These are phyloP conservation scores for Calameuta pallipes DNA, from an alignment of 2,888 invertebrate species.

Conservation along the genomic window DNA sequence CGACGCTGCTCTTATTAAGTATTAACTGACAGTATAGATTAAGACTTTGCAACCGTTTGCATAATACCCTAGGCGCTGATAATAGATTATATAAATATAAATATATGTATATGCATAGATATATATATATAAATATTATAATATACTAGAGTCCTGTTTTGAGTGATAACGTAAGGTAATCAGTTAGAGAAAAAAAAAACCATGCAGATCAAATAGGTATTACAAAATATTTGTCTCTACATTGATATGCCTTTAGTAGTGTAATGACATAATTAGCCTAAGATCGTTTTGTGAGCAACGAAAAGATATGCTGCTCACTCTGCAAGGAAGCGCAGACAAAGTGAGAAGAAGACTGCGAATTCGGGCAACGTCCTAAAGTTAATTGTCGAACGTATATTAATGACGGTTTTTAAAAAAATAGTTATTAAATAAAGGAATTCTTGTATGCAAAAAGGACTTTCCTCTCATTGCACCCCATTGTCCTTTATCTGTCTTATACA, in stretches of 20 bases:
- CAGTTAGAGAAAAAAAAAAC: slow-evolving; percentile 25
- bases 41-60: neutral
- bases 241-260: slow-evolving; percentile 52
- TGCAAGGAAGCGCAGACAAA: slow-evolving; percentile 15
- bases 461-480: neutral
- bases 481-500: neutral
- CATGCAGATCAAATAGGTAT: slow-evolving; percentile 29
- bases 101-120: neutral
- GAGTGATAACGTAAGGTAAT: slow-evolving; percentile 57
- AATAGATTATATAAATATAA: neutral
- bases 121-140: neutral
- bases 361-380: slow-evolving; percentile 37
- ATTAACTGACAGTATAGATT: neutral
- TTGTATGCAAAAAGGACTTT: slow-evolving; percentile 22
- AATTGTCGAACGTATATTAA: neutral
- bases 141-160: slow-evolving; percentile 41
- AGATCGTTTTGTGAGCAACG: slow-evolving; percentile 14
- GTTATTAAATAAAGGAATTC: slow-evolving; percentile 28
- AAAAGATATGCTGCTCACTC: neutral
- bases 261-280: slow-evolving; percentile 29
- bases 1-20: neutral
- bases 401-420: slow-evolving; percentile 21
- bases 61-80: neutral
- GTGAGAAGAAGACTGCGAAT: slow-evolving; percentile 55
- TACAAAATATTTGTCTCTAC: slow-evolving; percentile 34